Evolutionary conservation across 2,888 invertebrate species (phyloP), one percentile per base, ranked within the genome.

Genomic region (Itoplectis maculator): DNA sequence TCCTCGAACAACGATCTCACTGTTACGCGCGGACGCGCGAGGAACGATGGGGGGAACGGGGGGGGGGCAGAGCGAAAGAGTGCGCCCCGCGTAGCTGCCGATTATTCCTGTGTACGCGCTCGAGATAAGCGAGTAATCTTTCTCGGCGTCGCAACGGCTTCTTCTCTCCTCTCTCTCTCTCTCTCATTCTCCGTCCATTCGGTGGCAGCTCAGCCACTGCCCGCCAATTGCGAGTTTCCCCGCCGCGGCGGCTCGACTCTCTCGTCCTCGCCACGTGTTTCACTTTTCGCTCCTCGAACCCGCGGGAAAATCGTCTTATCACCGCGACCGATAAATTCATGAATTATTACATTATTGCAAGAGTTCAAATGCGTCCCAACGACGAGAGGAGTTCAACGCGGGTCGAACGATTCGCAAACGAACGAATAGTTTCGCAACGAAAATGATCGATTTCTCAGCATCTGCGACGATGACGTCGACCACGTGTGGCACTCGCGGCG

Each of bases 1-100:
- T 79, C 66, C 59, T 66, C 79, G 83, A 76, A 83, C 83, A 82
- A 73, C 79, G 83, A 79, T 80, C 76, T 69, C 83, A 83, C 83
- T 80, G 83, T 83, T 82, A 47, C 40, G 61, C 80, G 45, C 49
- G 54, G 42, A 29, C 18, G 65, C 54, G 56, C 29, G 29, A 29
- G 20, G 73, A 54, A 18, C 61, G 51, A 51, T 59, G 49, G 29
- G 73, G 61, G 29, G 73, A 47, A 20, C 61, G 51, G 61, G 65
- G 49, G 29, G 70, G 65, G 40, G 68, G 83, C 45, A 76, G 74
- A 77, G 47, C 18, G 47, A 61, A 42, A 73, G 63, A 76, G 59
- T n/a, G n/a, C 56, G 20, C 40, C 18, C 42, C 9, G 49, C 56
- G 72, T 75, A 61, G 66, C 37, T 37, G 35, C 70, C 75, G 82